Percentiles rank a stretch among this genome's conserved stretches.
Evolutionary conservation across 2,888 invertebrate species (phyloP).

Genomic region (Cryptus armator): DNA sequence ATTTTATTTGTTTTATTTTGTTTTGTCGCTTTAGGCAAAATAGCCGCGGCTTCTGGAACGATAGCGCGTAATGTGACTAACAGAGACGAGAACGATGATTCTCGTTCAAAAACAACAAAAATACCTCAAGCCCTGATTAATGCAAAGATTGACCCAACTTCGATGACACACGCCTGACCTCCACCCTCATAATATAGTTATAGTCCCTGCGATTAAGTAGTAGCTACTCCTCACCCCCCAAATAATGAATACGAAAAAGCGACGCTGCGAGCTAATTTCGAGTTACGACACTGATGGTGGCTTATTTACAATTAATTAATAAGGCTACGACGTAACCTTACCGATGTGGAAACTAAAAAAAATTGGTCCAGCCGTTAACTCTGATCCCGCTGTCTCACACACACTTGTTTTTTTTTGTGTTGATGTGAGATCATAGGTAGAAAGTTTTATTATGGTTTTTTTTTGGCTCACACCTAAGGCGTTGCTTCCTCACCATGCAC

Average conservation of each 20-base stretch:
- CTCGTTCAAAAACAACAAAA: not conserved
- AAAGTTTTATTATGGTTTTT: not conserved
- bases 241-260: slow-evolving; percentile 37
- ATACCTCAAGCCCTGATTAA: slow-evolving; percentile 41
- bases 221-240: slow-evolving; percentile 35
- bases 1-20: slow-evolving; percentile 2
- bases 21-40: slow-evolving; percentile 42
- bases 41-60: slow-evolving; percentile 40
- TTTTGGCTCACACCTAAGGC: slow-evolving; percentile 41
- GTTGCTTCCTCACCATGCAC: slow-evolving; percentile 62
- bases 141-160: slow-evolving; percentile 40
- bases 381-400: slow-evolving; percentile 36
- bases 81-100: slow-evolving; percentile 19
- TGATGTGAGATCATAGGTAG: slow-evolving; percentile 26
- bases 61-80: slow-evolving; percentile 50
- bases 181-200: slow-evolving; percentile 38
- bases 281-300: slow-evolving; percentile 59
- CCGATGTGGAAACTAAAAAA: slow-evolving; percentile 52
- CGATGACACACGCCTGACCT: slow-evolving; percentile 71
- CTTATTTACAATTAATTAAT: slow-evolving; percentile 46
- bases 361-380: slow-evolving; percentile 46
- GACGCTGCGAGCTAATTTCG: slow-evolving; percentile 45
- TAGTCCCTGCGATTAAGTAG: slow-evolving; percentile 42
- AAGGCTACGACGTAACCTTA: slow-evolving; percentile 26
- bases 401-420: not conserved